Evolutionary conservation across 2,888 invertebrate species (phyloP).

Genomic region (Diabrotica balteata): DNA sequence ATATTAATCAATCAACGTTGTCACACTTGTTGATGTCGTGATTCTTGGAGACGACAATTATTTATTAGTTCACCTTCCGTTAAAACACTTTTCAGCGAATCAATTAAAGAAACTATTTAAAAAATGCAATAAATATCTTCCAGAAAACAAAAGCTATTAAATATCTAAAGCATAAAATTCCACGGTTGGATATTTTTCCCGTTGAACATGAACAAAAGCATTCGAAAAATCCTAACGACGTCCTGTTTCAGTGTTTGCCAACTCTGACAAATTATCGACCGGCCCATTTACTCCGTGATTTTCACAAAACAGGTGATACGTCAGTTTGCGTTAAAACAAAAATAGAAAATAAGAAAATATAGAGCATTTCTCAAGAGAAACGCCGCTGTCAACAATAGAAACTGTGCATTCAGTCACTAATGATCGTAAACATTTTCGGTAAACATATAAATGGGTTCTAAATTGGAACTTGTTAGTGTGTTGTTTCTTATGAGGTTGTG

Average conservation of each 20-base stretch:
- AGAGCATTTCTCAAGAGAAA: conserved; percentile 6
- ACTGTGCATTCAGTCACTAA: conserved; percentile 13
- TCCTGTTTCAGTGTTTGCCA: conserved; percentile 30
- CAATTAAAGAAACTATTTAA: too few species aligned
- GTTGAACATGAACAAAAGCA: conserved; percentile 16
- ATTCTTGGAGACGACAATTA: too few species aligned
- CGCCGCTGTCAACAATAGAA: conserved; percentile 14
- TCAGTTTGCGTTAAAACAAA: conserved; percentile 13
- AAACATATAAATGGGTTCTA: conserved; percentile 10
- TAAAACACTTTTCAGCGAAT: too few species aligned
- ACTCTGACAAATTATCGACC: conserved; percentile 32
- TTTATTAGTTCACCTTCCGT: too few species aligned
- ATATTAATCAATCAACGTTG: too few species aligned
- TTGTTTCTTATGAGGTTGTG: not conserved
- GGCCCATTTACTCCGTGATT: conserved; percentile 23
- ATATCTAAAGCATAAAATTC: not conserved
- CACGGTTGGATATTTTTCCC: not conserved
- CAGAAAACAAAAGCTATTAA: not conserved
- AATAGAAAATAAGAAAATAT: conserved; percentile 15
- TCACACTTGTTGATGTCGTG: too few species aligned
- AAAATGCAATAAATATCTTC: not conserved
- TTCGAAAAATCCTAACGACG: conserved; percentile 31
- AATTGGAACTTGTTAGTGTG: conserved; percentile 13
- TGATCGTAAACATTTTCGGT: conserved; percentile 16
- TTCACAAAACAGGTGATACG: conserved; percentile 25